A percentile compares a stretch with the other conserved stretches of the same genome.
Evolutionary conservation across 2,888 invertebrate genomes (phyloP).

Genomic region (Andrena camellia): DNA sequence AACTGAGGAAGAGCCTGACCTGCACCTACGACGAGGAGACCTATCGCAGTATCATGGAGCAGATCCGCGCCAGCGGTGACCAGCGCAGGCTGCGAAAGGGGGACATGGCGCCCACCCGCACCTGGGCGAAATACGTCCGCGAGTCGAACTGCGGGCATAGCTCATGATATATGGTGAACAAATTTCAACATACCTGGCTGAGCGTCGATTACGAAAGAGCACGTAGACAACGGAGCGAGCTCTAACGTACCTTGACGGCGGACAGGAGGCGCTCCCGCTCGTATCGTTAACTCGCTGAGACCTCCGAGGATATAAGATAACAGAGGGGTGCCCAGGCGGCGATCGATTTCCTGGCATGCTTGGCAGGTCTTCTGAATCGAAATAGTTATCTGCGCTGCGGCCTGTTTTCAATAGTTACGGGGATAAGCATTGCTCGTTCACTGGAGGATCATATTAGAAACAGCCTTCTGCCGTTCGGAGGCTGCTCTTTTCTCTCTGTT

Average conservation of each 20-base stretch:
- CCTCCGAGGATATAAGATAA: neutral
- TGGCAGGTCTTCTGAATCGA: too few species aligned
- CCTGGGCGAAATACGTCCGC: conserved; percentile 91
- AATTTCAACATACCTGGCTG: conserved; percentile 67
- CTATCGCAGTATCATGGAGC: conserved; percentile 80
- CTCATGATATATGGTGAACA: conserved; percentile 77
- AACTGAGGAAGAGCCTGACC: conserved; percentile 88
- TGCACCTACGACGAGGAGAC: conserved; percentile 88
- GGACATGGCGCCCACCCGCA: conserved; percentile 88
- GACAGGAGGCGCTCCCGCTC: conserved; percentile 3
- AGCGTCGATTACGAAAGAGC: conserved; percentile 52
- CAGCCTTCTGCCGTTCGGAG: too few species aligned
- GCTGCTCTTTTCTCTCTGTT: too few species aligned
- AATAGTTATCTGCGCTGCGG: too few species aligned
- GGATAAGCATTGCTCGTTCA: too few species aligned
- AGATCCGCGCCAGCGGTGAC: conserved; percentile 84
- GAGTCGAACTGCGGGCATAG: conserved; percentile 88
- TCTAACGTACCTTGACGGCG: conserved; percentile 35
- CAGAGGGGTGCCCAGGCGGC: neutral
- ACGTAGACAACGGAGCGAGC: conserved; percentile 29
- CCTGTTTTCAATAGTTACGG: too few species aligned
- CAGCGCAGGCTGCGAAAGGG: conserved; percentile 86
- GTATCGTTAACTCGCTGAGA: neutral
- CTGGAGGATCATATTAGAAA: too few species aligned
- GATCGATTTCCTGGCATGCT: neutral